Percentiles rank a stretch among this genome's conserved stretches.
Evolutionary conservation across 2,797 vertebrate genomes (phyloP).

Genomic region (Synaphobranchus kaupii): DNA sequence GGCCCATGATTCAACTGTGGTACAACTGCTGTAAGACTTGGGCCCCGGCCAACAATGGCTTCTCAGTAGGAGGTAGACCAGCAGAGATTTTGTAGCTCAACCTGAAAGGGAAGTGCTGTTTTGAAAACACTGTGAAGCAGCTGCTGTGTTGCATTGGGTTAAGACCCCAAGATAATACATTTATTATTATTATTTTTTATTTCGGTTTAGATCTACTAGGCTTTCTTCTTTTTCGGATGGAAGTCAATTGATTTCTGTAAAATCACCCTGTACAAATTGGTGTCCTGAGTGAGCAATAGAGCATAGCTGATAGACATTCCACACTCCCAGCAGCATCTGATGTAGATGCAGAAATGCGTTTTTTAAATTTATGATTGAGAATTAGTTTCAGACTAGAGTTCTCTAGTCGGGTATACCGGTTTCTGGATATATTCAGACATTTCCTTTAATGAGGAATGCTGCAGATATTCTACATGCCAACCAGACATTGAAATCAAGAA

Average conservation of each 20-base stretch:
- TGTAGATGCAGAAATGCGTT: neutral
- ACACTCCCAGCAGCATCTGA: neutral
- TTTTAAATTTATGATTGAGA: neutral
- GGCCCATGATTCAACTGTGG: neutral
- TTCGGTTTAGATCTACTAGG: neutral
- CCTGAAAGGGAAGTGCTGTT: slow-evolving; percentile 1
- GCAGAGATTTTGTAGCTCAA: slow-evolving; percentile 9
- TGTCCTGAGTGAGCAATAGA: neutral
- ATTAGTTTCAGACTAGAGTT: neutral
- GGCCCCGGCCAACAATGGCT: slow-evolving; percentile 58
- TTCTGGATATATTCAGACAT: neutral
- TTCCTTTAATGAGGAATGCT: neutral
- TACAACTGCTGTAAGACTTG: slow-evolving; percentile 40
- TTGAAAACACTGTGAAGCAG: neutral
- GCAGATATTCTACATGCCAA: neutral
- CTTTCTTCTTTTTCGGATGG: neutral
- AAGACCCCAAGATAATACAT: neutral
- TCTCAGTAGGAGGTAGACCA: slow-evolving; percentile 47
- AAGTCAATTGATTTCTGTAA: neutral
- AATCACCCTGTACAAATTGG: neutral
- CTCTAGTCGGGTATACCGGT: neutral
- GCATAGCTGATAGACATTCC: neutral
- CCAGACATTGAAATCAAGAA: neutral
- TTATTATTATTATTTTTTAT: neutral
- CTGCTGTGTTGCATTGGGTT: neutral